Percentiles rank a stretch among this genome's conserved stretches.
phyloP scores from a whole-genome alignment of 2,888 invertebrate species.

The Deladenus siricidicola region DNA sequence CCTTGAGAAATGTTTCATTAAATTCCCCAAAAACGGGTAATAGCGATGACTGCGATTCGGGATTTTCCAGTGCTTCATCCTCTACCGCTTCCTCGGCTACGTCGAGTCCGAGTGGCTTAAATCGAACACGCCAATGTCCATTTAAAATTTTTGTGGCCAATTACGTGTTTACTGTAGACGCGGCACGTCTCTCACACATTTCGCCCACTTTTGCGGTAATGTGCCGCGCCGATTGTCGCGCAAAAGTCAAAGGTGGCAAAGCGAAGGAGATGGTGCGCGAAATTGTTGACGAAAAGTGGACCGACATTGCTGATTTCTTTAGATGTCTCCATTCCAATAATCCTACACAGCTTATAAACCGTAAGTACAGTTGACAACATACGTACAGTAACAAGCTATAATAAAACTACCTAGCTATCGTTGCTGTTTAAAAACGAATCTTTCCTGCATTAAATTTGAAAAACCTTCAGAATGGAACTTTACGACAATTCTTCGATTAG shows the following conservation, averaged over 20 bases:
- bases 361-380: background rate
- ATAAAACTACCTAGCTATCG: too few relatives aligned
- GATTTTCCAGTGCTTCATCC: too few relatives aligned
- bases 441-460: background rate
- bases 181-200: background rate
- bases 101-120: background rate
- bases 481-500: background rate
- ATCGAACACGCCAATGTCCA: background rate
- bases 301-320: background rate
- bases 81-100: background rate
- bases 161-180: background rate
- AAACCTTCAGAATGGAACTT: background rate
- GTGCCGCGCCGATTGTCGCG: background rate
- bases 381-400: too few relatives aligned
- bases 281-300: background rate
- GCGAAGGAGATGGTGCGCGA: background rate
- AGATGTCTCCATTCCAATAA: background rate
- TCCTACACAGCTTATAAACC: background rate
- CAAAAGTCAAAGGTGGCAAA: background rate
- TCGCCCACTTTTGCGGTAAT: background rate
- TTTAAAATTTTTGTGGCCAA: background rate
- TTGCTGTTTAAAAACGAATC: too few relatives aligned
- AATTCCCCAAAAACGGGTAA: too few relatives aligned
- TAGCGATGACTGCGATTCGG: too few relatives aligned
- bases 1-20: too few relatives aligned